Base-by-base conservation (phyloP, 2,797 vertebrate species). In the Zalophus californianus region DNA sequence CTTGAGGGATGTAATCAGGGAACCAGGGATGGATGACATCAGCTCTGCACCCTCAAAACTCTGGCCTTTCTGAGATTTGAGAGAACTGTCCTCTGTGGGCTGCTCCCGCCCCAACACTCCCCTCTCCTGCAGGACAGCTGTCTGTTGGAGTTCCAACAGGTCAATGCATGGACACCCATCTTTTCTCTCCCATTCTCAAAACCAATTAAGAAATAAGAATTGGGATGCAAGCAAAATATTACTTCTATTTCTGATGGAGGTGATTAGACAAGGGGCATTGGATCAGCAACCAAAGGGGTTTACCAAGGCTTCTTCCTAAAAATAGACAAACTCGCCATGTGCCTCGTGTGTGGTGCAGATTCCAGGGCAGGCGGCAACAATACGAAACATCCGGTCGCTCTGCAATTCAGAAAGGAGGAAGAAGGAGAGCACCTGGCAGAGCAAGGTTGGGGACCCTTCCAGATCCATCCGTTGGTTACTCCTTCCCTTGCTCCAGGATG, bases 291-390 rank as follows among this genome's bases (percentile, higher is more conserved):
- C 52, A 2, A 23, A 38, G 4, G 35, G 56, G 15, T 2, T 50
- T n/a, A 20, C 14, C 10, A 25, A 1, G 2, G 7, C 44, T 25
- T 52, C 27, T 4, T 3, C 44, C 70, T 2, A 3, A 32, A 14
- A 11, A 35, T 14, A 72, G 35, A 29, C 4, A 48, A 23, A 20
- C 9, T 0, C 7, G 2, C 52, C 52, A 1, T 0, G 0, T 0
- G 7, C 14, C 27, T 27, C 1, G 0, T 1, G 2, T 16, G 50
- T 0, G 15, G 4, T 1, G 1, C 0, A 14, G 60, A 32, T 4
- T 29, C 20, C 7, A 15, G 64, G 5, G 29, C 10, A 21, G 1
- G 0, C 2, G 15, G 6, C 6, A 13, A 5, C 48, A 25, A 38
- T 38, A 20, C 0, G 0, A 16, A 32, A 14, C 0, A 0, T 2